Percentiles rank a stretch among this genome's conserved stretches.
Evolutionary conservation across 2,797 vertebrate genomes (phyloP).

Genomic region (Sparidentex hasta): DNA sequence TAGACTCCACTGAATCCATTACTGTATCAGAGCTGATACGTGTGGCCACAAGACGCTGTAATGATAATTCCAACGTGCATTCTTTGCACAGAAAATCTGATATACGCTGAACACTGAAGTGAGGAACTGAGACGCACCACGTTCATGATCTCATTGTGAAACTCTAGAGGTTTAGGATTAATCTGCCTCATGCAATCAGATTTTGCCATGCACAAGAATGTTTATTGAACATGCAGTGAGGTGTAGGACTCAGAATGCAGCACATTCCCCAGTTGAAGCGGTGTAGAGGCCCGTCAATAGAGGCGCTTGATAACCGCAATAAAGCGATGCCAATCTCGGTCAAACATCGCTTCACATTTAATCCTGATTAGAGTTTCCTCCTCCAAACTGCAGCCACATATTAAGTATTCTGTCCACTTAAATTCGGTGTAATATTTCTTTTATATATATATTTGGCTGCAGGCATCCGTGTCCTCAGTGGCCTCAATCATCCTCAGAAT

Average conservation of each 20-base stretch:
- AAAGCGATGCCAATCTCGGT: constrained; percentile 52
- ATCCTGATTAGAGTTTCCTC: not conserved
- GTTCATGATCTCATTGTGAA: constrained; percentile 43
- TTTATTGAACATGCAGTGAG: constrained; percentile 64
- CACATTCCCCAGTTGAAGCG: constrained; percentile 70
- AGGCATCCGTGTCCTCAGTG: not conserved
- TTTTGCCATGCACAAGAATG: constrained; percentile 57
- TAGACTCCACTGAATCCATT: not conserved
- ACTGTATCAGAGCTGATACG: not conserved
- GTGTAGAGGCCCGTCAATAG: constrained; percentile 47
- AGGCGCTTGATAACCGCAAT: constrained; percentile 55
- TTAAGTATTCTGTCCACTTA: constrained; percentile 6
- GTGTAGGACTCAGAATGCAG: constrained; percentile 62
- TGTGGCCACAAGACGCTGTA: too few relatives aligned
- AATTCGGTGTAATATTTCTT: not conserved
- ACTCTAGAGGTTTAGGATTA: constrained; percentile 38
- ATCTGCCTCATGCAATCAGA: constrained; percentile 69
- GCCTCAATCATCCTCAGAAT: constrained; percentile 42
- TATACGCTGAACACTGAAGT: not conserved
- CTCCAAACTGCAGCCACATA: not conserved
- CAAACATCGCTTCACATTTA: constrained; percentile 1
- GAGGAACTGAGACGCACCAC: constrained; percentile 18
- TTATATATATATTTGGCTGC: not conserved
- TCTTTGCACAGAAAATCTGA: too few relatives aligned
- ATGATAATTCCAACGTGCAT: too few relatives aligned